A percentile compares a stretch with the other conserved stretches of the same genome.
These are phyloP conservation scores for Diplogasteroides magnus DNA, from an alignment of 1,140 invertebrate genomes.

Conservation along the genomic window DNA sequence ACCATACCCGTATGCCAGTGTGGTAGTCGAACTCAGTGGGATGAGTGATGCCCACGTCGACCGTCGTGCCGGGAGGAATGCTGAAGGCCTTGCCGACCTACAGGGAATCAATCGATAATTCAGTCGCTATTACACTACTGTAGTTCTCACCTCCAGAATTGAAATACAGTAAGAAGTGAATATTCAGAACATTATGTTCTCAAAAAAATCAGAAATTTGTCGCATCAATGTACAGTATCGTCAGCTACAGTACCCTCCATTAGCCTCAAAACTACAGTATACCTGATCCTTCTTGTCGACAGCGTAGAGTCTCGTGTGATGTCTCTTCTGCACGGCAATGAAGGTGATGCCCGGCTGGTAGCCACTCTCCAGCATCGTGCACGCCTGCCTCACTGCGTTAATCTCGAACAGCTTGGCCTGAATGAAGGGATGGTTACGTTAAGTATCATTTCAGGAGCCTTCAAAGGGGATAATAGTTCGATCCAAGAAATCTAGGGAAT, in stretches of 20 bases:
- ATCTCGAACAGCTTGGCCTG: slow-evolving; percentile 91
- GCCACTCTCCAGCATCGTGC: slow-evolving; percentile 92
- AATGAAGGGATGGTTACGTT: slow-evolving; percentile 26
- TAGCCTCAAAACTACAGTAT: slow-evolving; percentile 87
- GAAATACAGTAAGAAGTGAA: too few relatives aligned
- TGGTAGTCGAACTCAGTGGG: slow-evolving; percentile 99
- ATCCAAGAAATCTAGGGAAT: too few relatives aligned
- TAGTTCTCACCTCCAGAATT: too few relatives aligned
- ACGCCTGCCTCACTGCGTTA: slow-evolving; percentile 92
- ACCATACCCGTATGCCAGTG: slow-evolving; percentile 86
- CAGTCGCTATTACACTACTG: too few relatives aligned
- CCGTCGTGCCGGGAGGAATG: slow-evolving; percentile 97
- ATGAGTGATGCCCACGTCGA: slow-evolving; percentile 98
- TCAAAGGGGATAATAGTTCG: slow-evolving; percentile 11
- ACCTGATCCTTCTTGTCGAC: slow-evolving; percentile 88
- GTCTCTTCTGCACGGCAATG: slow-evolving; percentile 95
- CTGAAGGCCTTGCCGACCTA: slow-evolving; percentile 87
- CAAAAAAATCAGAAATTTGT: too few relatives aligned
- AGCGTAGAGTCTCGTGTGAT: slow-evolving; percentile 94
- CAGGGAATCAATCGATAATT: too few relatives aligned
- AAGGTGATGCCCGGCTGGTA: slow-evolving; percentile 99
- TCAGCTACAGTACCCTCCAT: too few relatives aligned
- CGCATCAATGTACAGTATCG: too few relatives aligned
- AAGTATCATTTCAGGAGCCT: slow-evolving; percentile 18
- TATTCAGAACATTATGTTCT: too few relatives aligned